phyloP scores from a whole-genome alignment of 2,113 vertebrate genomes.

The Forbesichthys papilliferus region DNA sequence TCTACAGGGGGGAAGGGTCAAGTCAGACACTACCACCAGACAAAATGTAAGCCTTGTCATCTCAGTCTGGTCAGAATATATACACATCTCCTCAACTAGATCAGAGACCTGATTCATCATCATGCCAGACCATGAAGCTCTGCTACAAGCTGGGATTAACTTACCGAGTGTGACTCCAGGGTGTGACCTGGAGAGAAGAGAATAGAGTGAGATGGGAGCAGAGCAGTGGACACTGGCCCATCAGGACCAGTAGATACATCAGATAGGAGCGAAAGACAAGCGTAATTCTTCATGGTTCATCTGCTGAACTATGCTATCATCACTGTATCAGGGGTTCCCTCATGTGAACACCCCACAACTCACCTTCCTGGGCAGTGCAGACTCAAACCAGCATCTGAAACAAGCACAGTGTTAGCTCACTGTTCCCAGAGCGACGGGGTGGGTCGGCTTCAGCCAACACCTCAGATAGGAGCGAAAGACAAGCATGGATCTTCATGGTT shows the following conservation, averaged over 20 bases:
- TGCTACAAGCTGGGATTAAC: rapidly evolving
- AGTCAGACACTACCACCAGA: too few relatives aligned
- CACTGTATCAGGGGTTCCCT: slow-evolving; percentile 39
- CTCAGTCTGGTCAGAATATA: slow-evolving; percentile 54
- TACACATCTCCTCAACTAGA: slow-evolving; percentile 69
- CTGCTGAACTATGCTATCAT: slow-evolving; percentile 84
- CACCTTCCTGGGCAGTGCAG: slow-evolving; percentile 21
- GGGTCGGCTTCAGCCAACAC: not conserved
- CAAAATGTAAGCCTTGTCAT: too few relatives aligned
- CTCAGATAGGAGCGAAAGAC: slow-evolving; percentile 81
- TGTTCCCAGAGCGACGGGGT: not conserved
- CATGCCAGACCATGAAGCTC: slow-evolving; percentile 54
- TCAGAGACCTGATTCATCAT: slow-evolving; percentile 83
- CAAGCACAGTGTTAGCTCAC: not conserved
- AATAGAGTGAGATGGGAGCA: not conserved
- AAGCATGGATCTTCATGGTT: slow-evolving; percentile 54
- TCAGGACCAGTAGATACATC: slow-evolving; percentile 27
- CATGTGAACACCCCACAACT: not conserved
- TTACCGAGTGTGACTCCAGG: not conserved
- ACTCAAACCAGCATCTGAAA: too few relatives aligned
- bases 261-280: slow-evolving; percentile 79
- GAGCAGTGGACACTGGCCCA: not conserved
- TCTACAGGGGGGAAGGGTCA: too few relatives aligned
- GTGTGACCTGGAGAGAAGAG: not conserved
- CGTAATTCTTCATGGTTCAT: slow-evolving; percentile 66